Conservation (phyloP, 2,113 vertebrate species). For the Eulemur macaco region DNA sequence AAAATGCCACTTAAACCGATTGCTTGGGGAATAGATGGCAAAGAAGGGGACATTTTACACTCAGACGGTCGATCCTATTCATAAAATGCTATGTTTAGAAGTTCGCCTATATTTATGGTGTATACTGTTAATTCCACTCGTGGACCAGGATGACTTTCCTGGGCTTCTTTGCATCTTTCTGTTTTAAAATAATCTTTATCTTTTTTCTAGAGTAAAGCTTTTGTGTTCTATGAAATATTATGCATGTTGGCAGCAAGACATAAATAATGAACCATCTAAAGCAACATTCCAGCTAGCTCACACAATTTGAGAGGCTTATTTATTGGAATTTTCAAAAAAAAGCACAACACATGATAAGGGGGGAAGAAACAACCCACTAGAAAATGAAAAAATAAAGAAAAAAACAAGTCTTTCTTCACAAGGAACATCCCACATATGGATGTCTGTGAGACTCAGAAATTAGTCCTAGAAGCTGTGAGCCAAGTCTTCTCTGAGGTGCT, state of each 20-base stretch:
- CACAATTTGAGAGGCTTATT: conserved; percentile 53
- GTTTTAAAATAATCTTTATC: conserved; percentile 51
- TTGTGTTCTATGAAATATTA: conserved; percentile 61
- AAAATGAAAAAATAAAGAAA: conserved; percentile 40
- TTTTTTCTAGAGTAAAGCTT: conserved; percentile 57
- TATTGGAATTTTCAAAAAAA: conserved; percentile 22
- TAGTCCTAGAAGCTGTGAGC: conserved; percentile 49
- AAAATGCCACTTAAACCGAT: conserved; percentile 75
- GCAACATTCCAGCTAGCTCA: conserved; percentile 58
- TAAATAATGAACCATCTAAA: conserved; percentile 70
- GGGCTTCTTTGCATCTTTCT: conserved; percentile 51
- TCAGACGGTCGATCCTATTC: conserved; percentile 38
- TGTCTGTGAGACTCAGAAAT: conserved; percentile 59
- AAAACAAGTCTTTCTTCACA: conserved; percentile 39
- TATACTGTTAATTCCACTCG: neutral
- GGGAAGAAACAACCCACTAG: neutral
- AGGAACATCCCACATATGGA: conserved; percentile 28
- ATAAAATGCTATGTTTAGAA: conserved; percentile 48
- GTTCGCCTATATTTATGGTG: conserved; percentile 42
- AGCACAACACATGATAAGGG: conserved; percentile 3
- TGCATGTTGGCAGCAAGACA: conserved; percentile 57
- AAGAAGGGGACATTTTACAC: conserved; percentile 56
- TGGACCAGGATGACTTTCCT: neutral
- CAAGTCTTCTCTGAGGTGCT: conserved; percentile 66
- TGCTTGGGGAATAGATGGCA: conserved; percentile 63